phyloP scores from a whole-genome alignment of 2,797 vertebrate genomes.

The Anas capensis region DNA sequence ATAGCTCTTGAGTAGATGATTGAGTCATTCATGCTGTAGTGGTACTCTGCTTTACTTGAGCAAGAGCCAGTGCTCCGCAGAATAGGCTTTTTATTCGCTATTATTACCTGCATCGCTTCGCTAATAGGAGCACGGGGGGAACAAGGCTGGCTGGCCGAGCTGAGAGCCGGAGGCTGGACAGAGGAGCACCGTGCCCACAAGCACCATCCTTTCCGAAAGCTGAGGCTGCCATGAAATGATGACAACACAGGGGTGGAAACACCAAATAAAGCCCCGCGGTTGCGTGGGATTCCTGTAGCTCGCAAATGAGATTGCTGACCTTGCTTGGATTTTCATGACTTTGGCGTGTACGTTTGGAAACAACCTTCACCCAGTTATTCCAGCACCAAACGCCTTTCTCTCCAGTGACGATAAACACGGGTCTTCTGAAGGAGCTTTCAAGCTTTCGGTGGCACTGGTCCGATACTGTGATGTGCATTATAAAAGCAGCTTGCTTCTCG shows the following conservation, averaged over 20 bases:
- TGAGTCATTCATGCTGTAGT: slow-evolving; percentile 80
- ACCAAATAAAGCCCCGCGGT: slow-evolving; percentile 4
- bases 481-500: neutral
- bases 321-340: neutral
- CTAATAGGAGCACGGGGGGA: neutral
- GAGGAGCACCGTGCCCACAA: slow-evolving; percentile 32
- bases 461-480: neutral
- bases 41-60: slow-evolving; percentile 72
- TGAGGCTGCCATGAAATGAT: slow-evolving; percentile 2
- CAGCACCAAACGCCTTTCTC: neutral
- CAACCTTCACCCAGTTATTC: neutral
- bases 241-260: slow-evolving; percentile 28
- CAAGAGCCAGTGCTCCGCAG: slow-evolving; percentile 70
- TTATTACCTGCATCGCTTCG: slow-evolving; percentile 67
- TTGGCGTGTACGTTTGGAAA: neutral
- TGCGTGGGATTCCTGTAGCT: neutral
- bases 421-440: neutral
- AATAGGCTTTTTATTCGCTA: slow-evolving; percentile 72
- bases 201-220: slow-evolving; percentile 51
- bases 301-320: neutral
- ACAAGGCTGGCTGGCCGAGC: neutral
- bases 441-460: neutral
- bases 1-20: slow-evolving; percentile 80
- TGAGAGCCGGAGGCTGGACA: slow-evolving; percentile 1
- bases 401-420: neutral